A percentile compares a stretch with the other conserved stretches of the same genome.
phyloP scores from a whole-genome alignment of 2,113 vertebrate species.

The Aptenodytes patagonicus region DNA sequence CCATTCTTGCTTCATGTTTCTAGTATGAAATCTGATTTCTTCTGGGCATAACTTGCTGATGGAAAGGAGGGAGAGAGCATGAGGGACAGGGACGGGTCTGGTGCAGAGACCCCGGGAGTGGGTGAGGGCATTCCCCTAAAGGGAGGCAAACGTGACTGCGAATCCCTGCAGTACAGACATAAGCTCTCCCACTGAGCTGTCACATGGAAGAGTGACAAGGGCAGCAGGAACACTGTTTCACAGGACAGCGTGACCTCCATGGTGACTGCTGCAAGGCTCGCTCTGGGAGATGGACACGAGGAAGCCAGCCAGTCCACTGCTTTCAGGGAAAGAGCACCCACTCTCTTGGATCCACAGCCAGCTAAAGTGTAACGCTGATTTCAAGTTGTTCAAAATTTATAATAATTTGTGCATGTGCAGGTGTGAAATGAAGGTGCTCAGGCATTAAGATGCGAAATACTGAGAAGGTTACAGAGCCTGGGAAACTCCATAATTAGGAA shows the following conservation, averaged over 20 bases:
- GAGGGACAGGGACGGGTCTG: background rate
- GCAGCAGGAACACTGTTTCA: background rate
- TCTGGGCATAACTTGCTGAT: background rate
- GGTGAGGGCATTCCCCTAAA: background rate
- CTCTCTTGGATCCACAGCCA: background rate
- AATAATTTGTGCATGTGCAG: background rate
- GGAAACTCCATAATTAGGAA: background rate
- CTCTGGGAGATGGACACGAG: background rate
- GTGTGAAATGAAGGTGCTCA: background rate
- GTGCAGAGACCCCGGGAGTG: background rate
- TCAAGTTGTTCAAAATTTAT: background rate
- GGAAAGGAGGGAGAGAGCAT: background rate
- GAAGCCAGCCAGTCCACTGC: rapidly evolving
- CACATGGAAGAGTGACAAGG: background rate
- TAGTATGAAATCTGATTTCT: background rate
- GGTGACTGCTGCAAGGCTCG: background rate
- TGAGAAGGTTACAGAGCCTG: background rate
- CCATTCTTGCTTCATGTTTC: background rate
- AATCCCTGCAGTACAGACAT: background rate
- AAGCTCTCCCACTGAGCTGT: background rate
- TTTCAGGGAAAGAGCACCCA: background rate
- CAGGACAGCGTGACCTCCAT: background rate
- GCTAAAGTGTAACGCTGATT: background rate
- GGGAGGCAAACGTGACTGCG: rapidly evolving
- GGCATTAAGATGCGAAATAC: background rate